Evolutionary conservation across 2,797 vertebrate species (phyloP), one percentile per base, ranked within the genome.

Genomic region (Denticeps clupeoides): DNA sequence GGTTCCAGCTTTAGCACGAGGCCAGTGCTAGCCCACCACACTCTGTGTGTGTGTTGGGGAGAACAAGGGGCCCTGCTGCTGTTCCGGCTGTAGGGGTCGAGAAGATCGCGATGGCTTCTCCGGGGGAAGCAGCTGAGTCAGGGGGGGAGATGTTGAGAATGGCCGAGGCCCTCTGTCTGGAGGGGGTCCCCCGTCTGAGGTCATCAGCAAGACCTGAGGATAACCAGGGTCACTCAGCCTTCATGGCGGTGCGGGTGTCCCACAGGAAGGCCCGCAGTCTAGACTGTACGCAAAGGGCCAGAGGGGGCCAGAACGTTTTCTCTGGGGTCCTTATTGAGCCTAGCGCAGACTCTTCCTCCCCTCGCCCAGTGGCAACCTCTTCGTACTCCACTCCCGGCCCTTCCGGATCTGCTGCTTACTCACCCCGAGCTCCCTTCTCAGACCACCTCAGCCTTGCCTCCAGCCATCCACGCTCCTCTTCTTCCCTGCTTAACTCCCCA

Each of bases 211-310:
- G 38, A 58, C 73, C 47, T 57, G 60, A 21, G 54, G 61, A 47
- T 78, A 77, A 53, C 65, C n/a, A n/a, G n/a, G n/a, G n/a, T n/a
- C n/a, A n/a, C n/a, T n/a, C n/a, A n/a, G n/a, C n/a, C n/a, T n/a
- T n/a, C n/a, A n/a, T n/a, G n/a, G n/a, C n/a, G n/a, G n/a, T n/a
- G n/a, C n/a, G n/a, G n/a, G n/a, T n/a, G n/a, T n/a, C 73, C 45
- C 72, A 78, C 53, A 81, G 72, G 59, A 87, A 87, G 69, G 78
- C 84, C 29, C 56, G 13, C 50, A 71, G 77, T 57, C 77, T 83
- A 72, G 83, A 87, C 67, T 71, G 79, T 64, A 71, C 48, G 64
- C 47, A 58, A n/a, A n/a, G n/a, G n/a, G n/a, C n/a, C n/a, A n/a
- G 49, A 70, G 41, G 61, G 70, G 72, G 53, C 63, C 49, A 49